These are phyloP conservation scores for Unio delphinus DNA, from an alignment of 2,888 invertebrate genomes.

Conservation along the genomic window DNA sequence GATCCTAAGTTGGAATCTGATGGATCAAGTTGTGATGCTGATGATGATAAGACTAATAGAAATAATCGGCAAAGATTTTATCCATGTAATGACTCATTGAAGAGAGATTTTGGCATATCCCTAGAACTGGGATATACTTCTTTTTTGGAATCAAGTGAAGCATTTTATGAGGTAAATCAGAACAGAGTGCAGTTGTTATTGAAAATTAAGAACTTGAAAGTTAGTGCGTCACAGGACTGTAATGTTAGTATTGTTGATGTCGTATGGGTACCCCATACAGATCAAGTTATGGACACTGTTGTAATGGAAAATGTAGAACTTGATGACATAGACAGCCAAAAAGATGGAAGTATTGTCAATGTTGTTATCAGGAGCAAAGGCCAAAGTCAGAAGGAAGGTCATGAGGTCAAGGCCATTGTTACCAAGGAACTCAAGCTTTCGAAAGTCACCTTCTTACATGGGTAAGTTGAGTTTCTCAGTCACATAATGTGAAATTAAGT, in stretches of 20 bases:
- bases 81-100: not conserved
- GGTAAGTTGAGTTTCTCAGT: constrained; percentile 14
- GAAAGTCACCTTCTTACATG: constrained; percentile 24
- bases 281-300: constrained; percentile 17
- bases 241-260: constrained; percentile 14
- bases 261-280: constrained; percentile 19
- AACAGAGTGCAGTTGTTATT: constrained; percentile 2
- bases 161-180: constrained; percentile 1
- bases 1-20: not conserved
- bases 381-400: constrained; percentile 2
- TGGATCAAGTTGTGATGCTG: not conserved
- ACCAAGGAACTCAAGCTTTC: constrained; percentile 15
- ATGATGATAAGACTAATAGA: not conserved
- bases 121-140: too few relatives aligned
- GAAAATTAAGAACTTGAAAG: constrained; percentile 3
- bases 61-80: not conserved
- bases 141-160: not conserved
- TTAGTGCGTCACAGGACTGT: not conserved
- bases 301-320: constrained; percentile 30
- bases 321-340: constrained; percentile 15
- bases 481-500: not conserved
- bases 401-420: constrained; percentile 21
- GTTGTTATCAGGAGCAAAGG: constrained; percentile 5
- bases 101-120: not conserved
- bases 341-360: constrained; percentile 28